phyloP scores from a whole-genome alignment of 2,113 vertebrate species.

The Platichthys flesus region DNA sequence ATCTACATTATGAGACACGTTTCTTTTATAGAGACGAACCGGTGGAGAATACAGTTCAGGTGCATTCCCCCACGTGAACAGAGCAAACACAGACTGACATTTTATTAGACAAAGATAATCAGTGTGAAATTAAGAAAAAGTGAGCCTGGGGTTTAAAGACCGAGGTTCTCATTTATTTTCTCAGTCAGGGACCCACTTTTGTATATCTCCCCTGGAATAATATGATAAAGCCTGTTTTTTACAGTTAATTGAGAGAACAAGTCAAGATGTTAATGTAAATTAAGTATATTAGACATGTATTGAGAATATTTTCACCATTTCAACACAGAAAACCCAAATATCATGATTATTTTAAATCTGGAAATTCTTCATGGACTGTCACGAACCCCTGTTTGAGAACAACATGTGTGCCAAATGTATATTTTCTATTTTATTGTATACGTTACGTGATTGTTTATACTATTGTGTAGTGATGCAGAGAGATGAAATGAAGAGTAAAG shows the following conservation, averaged over 20 bases:
- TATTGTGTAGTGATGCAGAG: too few relatives aligned
- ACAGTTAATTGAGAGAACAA: too few relatives aligned
- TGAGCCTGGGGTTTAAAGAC: not conserved
- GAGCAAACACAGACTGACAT: not conserved
- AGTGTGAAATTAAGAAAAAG: not conserved
- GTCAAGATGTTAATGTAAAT: too few relatives aligned
- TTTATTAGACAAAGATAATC: not conserved
- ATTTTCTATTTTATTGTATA: not conserved
- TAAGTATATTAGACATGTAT: too few relatives aligned
- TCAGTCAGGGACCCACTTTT: too few relatives aligned
- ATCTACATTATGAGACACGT: slow-evolving; percentile 6
- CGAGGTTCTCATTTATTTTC: not conserved
- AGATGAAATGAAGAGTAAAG: not conserved
- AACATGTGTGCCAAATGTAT: not conserved
- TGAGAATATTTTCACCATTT: too few relatives aligned
- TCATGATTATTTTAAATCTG: too few relatives aligned
- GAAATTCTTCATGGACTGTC: too few relatives aligned
- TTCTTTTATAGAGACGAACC: slow-evolving; percentile 8
- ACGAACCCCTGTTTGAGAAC: too few relatives aligned
- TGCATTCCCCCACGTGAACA: not conserved
- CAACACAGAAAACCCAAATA: not conserved
- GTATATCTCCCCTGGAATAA: too few relatives aligned
- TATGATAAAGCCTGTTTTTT: too few relatives aligned
- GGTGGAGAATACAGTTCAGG: not conserved
- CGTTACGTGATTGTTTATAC: too few relatives aligned